Evolutionary conservation across 1,140 invertebrate genomes (phyloP), one percentile per base, ranked within the genome.

Genomic region (Brachionus rubens): DNA sequence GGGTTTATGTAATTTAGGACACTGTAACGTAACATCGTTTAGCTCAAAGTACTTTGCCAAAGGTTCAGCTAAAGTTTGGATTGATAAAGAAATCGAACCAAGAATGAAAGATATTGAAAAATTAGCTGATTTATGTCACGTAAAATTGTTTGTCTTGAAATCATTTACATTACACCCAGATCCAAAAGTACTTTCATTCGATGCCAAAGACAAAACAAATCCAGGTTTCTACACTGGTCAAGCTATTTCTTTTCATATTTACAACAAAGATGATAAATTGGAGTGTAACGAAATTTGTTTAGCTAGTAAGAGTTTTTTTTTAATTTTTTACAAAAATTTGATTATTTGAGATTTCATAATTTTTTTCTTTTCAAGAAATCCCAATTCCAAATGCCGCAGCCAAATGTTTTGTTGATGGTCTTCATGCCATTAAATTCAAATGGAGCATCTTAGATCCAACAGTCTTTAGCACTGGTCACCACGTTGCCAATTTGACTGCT

Each of bases 371-470:
- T 21, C 0, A 21, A 62, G 59, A 65, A 65, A 65, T 65, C 24
- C 59, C 59, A 24, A 65, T 65, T 65, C 59, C 59, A 9, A 41
- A 65, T 43, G 1, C 59, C 24, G 41, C 16, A 19, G 59, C 59
- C 21, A 65, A 65, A 24, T 65, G 59, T 26, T 65, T 65, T 28
- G 24, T 65, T 26, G 59, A 65, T 16, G 59, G 59, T 14, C 24
- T 65, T 2, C 41, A 65, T 43, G 59, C 59, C 21, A 65, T 65
- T 26, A 65, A 65, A 43, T 43, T 41, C n/a, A 65, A 65, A 65
- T 65, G 59, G 59, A 65, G 59, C n/a, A 43, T 65, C 5, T 46
- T 65, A n/a, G 59, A 65, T 28, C 59, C 59, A 21, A 65, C 59
- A 24, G 59, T 65, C 43, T 43, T 65, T 3, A 65, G 59, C n/a